phyloP scores from a whole-genome alignment of 2,113 vertebrate species.

The Athene noctua region DNA sequence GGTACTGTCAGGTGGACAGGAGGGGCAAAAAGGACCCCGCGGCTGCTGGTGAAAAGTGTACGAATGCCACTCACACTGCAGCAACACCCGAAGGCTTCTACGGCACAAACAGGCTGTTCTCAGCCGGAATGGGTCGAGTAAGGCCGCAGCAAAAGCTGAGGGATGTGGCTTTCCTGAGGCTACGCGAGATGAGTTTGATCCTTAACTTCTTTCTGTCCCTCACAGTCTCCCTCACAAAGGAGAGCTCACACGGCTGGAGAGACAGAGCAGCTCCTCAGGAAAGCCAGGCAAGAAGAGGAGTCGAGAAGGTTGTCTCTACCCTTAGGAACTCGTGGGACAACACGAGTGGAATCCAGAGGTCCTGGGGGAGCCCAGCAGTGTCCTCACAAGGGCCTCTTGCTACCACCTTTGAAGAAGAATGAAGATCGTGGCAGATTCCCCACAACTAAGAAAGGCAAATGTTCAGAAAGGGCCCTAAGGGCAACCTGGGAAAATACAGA shows the following conservation, averaged over 20 bases:
- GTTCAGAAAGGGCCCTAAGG: not conserved
- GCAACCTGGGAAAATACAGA: not conserved
- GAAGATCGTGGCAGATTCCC: not conserved
- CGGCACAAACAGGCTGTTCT: not conserved
- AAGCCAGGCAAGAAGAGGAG: not conserved
- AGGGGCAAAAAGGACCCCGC: not conserved
- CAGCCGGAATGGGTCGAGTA: accelerated
- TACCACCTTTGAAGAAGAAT: not conserved
- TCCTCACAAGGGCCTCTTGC: not conserved
- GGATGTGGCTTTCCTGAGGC: not conserved
- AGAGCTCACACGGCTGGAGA: not conserved
- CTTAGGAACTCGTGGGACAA: not conserved
- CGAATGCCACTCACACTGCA: not conserved
- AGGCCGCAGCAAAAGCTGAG: not conserved
- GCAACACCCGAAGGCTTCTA: not conserved
- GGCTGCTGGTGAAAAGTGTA: not conserved
- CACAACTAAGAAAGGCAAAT: not conserved
- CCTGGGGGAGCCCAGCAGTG: not conserved
- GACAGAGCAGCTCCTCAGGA: not conserved
- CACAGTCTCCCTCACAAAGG: not conserved
- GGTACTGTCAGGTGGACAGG: accelerated
- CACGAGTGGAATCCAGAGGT: not conserved
- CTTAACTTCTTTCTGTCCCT: not conserved
- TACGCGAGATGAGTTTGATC: not conserved
- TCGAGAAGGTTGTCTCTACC: not conserved